Evolutionary conservation across 2,113 vertebrate species (phyloP), one percentile per base, ranked within the genome.

Genomic region (Lota lota): DNA sequence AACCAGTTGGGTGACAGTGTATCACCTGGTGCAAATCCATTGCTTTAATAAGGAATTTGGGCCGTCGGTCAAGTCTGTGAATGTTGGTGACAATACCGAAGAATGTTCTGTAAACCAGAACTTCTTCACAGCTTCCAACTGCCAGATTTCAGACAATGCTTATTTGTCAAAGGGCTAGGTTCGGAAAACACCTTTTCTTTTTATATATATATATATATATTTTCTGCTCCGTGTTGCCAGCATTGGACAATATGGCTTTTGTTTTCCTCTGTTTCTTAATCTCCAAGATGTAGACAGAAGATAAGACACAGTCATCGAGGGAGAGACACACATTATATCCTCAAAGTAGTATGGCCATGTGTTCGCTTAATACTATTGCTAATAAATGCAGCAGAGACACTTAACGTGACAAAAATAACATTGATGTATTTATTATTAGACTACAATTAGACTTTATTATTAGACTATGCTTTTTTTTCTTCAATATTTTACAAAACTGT

Each of bases 121-220:
- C 78, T 77, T 66, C 73, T 79, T 73, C 21, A 72, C 63, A 53
- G 59, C 71, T 75, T 66, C 40, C 74, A 63, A 40, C 67, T 91
- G 93, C 92, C 92, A 92, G 81, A 70, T 89, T 82, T 88, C 75
- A 89, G 91, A 96, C 94, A 96, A 94, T 93, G 88, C 83, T 8
- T 68, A 73, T 90, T 93, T 96, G 91, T 95, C 77, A 80, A 24
- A 77, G 74, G 78, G 61, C 80, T 73, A 79, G 59, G 76, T 77
- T 82, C 89, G 90, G 92, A 92, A 92, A 95, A 89, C 85, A 93
- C 87, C 83, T 56, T 84, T 89, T 47, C 6, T 77, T 84, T 77
- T 87, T 82, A n/a, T n/a, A n/a, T n/a, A n/a, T n/a, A n/a, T 88
- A 85, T 76, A 81, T 77, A 88, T 87, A 80, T 84, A 58, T 68